These are phyloP conservation scores for Gadopsis bispinosus DNA, from an alignment of 2,797 vertebrate species.

Conservation along the genomic window DNA sequence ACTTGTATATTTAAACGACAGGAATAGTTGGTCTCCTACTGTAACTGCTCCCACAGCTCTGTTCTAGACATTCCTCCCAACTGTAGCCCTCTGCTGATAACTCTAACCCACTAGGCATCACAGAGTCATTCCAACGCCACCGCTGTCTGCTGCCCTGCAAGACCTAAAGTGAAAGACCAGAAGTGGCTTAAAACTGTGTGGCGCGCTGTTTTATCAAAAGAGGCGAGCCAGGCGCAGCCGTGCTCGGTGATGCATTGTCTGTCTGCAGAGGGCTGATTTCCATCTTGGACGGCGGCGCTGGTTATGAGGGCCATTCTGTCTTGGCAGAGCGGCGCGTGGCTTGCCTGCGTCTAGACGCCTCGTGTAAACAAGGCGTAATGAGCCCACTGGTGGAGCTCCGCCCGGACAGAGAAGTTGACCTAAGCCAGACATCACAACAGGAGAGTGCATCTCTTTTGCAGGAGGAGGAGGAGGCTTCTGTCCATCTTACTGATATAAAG, in stretches of 20 bases:
- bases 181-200: conserved; percentile 47
- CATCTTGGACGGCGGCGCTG: conserved; percentile 71
- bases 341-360: conserved; percentile 75
- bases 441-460: conserved; percentile 35
- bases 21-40: conserved; percentile 32
- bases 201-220: conserved; percentile 68
- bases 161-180: conserved; percentile 67
- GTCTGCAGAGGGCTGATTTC: conserved; percentile 64
- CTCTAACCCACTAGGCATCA: conserved; percentile 52
- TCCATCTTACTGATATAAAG: conserved; percentile 18
- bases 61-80: conserved; percentile 18
- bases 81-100: conserved; percentile 55
- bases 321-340: conserved; percentile 70
- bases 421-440: conserved; percentile 50
- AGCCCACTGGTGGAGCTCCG: conserved; percentile 60
- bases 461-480: conserved; percentile 9
- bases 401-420: conserved; percentile 41
- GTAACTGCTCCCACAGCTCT: conserved; percentile 20
- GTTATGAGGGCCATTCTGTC: conserved; percentile 62
- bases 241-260: conserved; percentile 64
- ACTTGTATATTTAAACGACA: conserved; percentile 37
- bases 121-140: conserved; percentile 59
- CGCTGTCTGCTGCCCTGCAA: conserved; percentile 60
- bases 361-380: conserved; percentile 81
- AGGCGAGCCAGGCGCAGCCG: conserved; percentile 43